Evolutionary conservation across 2,797 vertebrate genomes (phyloP).

Genomic region (Enteromius unitaeniatus): DNA sequence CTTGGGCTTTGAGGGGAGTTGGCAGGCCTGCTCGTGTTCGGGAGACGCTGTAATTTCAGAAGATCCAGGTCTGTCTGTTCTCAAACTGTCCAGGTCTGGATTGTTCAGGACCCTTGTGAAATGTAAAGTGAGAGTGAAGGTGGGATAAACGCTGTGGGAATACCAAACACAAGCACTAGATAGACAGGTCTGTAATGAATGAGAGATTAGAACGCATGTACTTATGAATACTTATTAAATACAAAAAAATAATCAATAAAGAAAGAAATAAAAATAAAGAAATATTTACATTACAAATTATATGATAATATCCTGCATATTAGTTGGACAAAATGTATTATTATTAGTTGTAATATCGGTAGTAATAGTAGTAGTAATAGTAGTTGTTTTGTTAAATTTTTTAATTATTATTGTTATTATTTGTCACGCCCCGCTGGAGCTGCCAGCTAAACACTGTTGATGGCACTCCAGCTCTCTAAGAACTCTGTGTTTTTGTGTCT

Average conservation of each 20-base stretch:
- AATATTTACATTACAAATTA: too few relatives aligned
- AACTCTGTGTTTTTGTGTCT: too few relatives aligned
- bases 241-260: too few relatives aligned
- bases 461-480: too few relatives aligned
- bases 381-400: too few relatives aligned
- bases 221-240: too few relatives aligned
- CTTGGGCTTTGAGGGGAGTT: constrained; percentile 35
- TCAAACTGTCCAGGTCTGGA: constrained; percentile 1
- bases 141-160: constrained; percentile 7
- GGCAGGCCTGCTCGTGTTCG: constrained; percentile 4
- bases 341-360: not conserved
- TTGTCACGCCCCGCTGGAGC: too few relatives aligned
- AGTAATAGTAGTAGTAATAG: not conserved
- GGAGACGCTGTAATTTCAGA: constrained; percentile 12
- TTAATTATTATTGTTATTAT: too few relatives aligned
- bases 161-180: not conserved
- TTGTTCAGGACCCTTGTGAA: constrained; percentile 7
- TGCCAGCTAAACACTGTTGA: too few relatives aligned
- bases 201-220: not conserved
- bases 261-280: too few relatives aligned
- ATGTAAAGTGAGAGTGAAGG: constrained; percentile 22
- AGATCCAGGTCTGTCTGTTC: constrained; percentile 3
- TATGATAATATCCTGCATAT: not conserved
- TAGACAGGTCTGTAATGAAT: not conserved
- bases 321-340: not conserved